Evolutionary conservation across 2,113 vertebrate species (phyloP).

Genomic region (Dascyllus trimaculatus): DNA sequence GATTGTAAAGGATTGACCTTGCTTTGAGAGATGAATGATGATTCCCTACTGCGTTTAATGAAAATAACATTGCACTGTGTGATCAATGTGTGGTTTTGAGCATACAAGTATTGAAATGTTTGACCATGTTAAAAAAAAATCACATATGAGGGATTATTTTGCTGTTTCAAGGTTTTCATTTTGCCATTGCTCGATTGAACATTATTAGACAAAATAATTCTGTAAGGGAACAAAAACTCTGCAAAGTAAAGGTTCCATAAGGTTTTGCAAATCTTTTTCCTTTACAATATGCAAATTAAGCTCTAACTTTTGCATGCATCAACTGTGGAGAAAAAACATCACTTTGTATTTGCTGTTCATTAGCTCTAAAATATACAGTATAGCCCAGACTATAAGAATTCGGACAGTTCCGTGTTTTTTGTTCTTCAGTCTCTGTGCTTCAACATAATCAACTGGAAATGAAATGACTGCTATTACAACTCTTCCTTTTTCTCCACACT

Average conservation of each 20-base stretch:
- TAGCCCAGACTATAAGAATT: too few species aligned
- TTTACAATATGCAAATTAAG: too few species aligned
- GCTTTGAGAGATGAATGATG: slow-evolving; percentile 10
- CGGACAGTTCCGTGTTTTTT: too few species aligned
- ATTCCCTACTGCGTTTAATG: background rate
- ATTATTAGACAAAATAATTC: background rate
- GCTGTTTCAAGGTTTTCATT: background rate
- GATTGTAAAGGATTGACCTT: background rate
- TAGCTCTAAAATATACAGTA: too few species aligned
- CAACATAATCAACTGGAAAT: too few species aligned
- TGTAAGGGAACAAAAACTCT: background rate
- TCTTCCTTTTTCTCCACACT: too few species aligned
- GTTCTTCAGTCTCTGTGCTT: too few species aligned
- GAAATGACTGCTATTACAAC: too few species aligned
- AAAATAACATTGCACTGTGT: background rate
- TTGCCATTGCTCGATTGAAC: background rate
- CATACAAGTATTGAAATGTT: background rate
- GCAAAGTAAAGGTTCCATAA: background rate
- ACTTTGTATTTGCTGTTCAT: too few species aligned
- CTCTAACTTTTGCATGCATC: too few species aligned
- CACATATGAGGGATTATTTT: background rate
- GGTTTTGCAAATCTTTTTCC: background rate
- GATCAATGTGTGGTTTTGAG: background rate
- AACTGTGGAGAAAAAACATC: too few species aligned
- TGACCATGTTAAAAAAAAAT: background rate